These are phyloP conservation scores for Ancistrus triradiatus DNA, from an alignment of 2,113 vertebrate species.

Conservation along the genomic window DNA sequence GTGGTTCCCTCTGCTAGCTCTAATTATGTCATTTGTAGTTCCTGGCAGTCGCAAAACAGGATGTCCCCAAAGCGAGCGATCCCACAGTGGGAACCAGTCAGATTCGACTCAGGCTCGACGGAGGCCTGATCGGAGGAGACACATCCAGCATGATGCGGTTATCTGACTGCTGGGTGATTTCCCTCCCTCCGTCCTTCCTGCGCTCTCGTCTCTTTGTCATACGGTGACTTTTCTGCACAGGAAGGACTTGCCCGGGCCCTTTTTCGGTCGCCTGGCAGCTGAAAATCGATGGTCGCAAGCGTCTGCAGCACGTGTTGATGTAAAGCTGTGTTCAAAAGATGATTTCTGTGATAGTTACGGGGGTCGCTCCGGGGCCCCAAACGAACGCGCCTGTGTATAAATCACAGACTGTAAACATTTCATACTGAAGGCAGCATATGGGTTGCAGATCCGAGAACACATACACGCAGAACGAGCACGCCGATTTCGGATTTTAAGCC, in stretches of 20 bases:
- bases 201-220: slow-evolving; percentile 20
- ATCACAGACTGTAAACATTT: slow-evolving; percentile 16
- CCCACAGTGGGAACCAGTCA: slow-evolving; percentile 51
- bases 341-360: not conserved
- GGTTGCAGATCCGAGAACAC: slow-evolving; percentile 4
- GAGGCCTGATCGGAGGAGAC: slow-evolving; percentile 61
- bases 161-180: slow-evolving; percentile 57
- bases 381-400: not conserved
- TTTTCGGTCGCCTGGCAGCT: no score
- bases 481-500: not conserved
- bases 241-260: no score
- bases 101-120: slow-evolving; percentile 42
- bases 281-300: not conserved
- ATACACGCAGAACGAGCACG: not conserved
- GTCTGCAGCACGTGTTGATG: not conserved
- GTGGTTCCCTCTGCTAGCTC: slow-evolving; percentile 56
- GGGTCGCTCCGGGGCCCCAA: slow-evolving; percentile 7
- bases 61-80: slow-evolving; percentile 59
- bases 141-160: slow-evolving; percentile 64
- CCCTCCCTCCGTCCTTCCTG: slow-evolving; percentile 38
- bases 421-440: slow-evolving; percentile 12
- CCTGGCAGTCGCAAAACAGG: slow-evolving; percentile 63
- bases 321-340: not conserved
- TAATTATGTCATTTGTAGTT: slow-evolving; percentile 61
- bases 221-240: slow-evolving; percentile 12